phyloP scores from a whole-genome alignment of 2,113 vertebrate species.

The Microcebus tavaratra region DNA sequence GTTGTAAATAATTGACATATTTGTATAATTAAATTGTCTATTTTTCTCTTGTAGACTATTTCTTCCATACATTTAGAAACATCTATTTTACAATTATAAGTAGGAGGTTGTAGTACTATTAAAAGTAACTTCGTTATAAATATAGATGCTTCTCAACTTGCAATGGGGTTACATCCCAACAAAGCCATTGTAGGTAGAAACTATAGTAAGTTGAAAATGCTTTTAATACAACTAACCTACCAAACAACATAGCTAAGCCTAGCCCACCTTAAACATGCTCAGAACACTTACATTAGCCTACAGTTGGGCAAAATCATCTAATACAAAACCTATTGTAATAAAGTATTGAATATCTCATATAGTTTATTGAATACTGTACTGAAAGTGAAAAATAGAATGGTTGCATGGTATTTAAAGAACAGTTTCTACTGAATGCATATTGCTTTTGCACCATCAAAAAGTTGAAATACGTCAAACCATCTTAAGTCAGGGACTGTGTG shows the following conservation, averaged over 20 bases:
- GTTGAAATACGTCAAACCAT: not conserved
- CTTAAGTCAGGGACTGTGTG: no score
- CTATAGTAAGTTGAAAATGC: not conserved
- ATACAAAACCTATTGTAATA: not conserved
- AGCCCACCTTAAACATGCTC: not conserved
- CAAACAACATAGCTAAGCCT: not conserved
- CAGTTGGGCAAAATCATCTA: not conserved
- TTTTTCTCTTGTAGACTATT: not conserved
- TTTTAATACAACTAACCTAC: not conserved
- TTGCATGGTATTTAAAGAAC: not conserved
- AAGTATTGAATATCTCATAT: not conserved
- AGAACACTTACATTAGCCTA: not conserved
- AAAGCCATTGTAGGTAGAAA: not conserved
- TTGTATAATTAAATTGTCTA: not conserved
- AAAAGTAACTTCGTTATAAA: conserved; percentile 11
- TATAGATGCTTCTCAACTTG: not conserved
- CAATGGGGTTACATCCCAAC: not conserved
- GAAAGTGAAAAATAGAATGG: not conserved
- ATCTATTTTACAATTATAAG: not conserved
- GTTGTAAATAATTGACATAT: conserved; percentile 18
- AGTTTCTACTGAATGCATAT: not conserved
- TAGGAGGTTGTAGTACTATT: not conserved
- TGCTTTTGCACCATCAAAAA: not conserved
- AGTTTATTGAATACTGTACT: not conserved
- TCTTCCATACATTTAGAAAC: not conserved